Evolutionary conservation across 2,797 vertebrate genomes (phyloP).

Genomic region (Aphelocoma californica): DNA sequence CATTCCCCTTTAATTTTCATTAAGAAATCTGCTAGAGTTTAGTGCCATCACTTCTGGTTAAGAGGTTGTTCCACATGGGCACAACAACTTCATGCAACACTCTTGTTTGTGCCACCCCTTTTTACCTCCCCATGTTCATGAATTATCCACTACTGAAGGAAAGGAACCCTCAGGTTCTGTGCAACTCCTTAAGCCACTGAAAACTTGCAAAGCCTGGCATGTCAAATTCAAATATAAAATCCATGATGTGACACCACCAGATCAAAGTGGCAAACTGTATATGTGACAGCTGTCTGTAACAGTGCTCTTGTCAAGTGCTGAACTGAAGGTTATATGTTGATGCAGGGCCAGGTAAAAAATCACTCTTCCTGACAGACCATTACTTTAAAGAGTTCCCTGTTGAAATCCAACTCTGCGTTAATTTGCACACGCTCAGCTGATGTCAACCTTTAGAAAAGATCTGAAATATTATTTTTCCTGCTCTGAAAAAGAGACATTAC

Average conservation of each 20-base stretch:
- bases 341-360: neutral
- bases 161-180: neutral
- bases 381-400: neutral
- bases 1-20: neutral
- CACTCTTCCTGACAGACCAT: neutral
- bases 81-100: neutral
- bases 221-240: neutral
- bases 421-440: neutral
- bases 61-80: neutral
- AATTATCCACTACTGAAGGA: neutral
- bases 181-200: neutral
- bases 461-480: neutral
- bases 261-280: neutral
- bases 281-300: constrained; percentile 4
- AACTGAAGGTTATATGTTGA: neutral
- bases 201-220: neutral
- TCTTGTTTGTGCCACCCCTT: neutral
- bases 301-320: neutral
- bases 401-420: neutral
- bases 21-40: neutral
- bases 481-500: neutral
- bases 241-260: neutral
- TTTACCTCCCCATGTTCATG: neutral
- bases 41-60: neutral
- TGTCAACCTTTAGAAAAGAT: neutral